Evolutionary conservation across 92 coral and sea anemone genomes (phyloP).

Genomic region (Pocillopora grandis): DNA sequence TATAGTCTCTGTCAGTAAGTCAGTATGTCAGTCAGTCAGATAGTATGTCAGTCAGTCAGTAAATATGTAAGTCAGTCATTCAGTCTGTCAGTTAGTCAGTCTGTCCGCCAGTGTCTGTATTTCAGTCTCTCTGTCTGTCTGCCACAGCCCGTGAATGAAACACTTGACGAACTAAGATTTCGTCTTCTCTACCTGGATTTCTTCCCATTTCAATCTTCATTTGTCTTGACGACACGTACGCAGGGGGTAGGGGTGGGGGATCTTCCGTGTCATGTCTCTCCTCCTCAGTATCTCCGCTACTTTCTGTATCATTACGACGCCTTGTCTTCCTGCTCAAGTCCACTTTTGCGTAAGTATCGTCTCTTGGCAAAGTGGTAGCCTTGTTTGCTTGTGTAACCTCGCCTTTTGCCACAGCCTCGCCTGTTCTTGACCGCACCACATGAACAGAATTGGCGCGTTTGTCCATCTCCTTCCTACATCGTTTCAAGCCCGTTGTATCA

Average conservation of each 20-base stretch:
- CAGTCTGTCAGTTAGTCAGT: neutral
- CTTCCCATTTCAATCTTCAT: constrained; percentile 27
- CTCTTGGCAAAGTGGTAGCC: neutral
- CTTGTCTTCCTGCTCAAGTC: constrained; percentile 50
- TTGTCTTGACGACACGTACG: constrained; percentile 32
- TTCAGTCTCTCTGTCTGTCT: neutral
- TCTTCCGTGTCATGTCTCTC: constrained; percentile 23
- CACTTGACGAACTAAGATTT: neutral
- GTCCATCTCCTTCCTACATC: neutral
- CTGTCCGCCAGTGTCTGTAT: neutral
- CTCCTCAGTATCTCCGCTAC: constrained; percentile 14
- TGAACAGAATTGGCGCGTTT: constrained; percentile 23
- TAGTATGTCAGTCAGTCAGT: neutral
- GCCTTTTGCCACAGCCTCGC: constrained; percentile 4
- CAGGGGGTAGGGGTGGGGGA: constrained; percentile 71
- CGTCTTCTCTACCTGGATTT: constrained; percentile 5
- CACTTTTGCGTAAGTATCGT: constrained; percentile 61
- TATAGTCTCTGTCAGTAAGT: neutral
- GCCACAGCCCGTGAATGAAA: neutral
- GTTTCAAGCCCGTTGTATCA: constrained; percentile 1
- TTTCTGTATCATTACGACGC: neutral
- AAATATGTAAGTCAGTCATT: neutral
- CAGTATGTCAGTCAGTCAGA: neutral
- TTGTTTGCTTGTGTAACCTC: neutral
- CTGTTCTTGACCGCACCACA: constrained; percentile 2